Percentiles rank a stretch among this genome's conserved stretches.
Conservation (phyloP, 2,888 invertebrate species). For the Trachelus troglodyta region DNA sequence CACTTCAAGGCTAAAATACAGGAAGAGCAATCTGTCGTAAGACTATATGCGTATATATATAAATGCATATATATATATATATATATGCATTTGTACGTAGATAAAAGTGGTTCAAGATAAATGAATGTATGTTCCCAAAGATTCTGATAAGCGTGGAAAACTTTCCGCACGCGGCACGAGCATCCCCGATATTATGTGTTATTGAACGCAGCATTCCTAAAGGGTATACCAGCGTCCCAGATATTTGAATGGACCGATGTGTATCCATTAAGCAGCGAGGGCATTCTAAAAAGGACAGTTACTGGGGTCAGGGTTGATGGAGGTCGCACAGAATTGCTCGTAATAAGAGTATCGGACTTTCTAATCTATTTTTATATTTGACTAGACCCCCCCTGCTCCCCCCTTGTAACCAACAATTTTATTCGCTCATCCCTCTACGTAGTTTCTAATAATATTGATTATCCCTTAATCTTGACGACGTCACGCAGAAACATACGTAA, state of each 20-base stretch:
- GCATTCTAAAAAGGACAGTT: background rate
- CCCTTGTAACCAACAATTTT: background rate
- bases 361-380: background rate
- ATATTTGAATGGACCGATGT: slow-evolving; percentile 18
- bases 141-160: background rate
- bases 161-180: background rate
- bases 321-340: background rate
- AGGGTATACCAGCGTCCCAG: slow-evolving; percentile 10
- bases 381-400: background rate
- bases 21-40: too few relatives aligned
- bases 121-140: background rate
- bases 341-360: background rate
- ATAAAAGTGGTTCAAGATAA: background rate
- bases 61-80: background rate
- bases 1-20: background rate
- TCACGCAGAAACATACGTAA: background rate
- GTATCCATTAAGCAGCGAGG: slow-evolving; percentile 9
- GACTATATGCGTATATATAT: too few relatives aligned
- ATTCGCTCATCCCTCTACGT: background rate
- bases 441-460: background rate
- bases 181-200: background rate
- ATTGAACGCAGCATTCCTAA: background rate
- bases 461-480: background rate
- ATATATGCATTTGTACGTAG: background rate
- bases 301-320: background rate